Conservation (phyloP, 2,113 vertebrate genomes). For the Cervus canadensis region DNA sequence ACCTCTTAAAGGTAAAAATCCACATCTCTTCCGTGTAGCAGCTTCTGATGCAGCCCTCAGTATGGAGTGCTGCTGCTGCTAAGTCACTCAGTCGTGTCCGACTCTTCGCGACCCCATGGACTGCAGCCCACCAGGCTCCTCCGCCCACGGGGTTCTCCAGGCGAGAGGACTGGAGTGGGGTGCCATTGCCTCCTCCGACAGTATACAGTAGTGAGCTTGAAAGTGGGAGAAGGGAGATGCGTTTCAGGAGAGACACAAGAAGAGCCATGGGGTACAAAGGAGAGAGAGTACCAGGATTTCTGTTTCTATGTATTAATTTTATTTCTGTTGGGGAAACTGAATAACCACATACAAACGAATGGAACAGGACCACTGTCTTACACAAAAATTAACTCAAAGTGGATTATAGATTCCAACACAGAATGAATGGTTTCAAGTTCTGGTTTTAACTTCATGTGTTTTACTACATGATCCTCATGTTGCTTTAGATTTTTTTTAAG, state of each 20-base stretch:
- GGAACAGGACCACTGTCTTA: neutral
- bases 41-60: accelerated
- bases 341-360: neutral
- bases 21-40: accelerated
- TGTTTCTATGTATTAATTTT: too few species aligned
- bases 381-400: neutral
- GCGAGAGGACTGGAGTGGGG: too few species aligned
- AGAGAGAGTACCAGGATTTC: neutral
- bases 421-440: neutral
- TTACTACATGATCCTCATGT: neutral
- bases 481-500: neutral
- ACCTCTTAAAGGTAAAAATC: neutral
- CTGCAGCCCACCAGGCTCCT: too few species aligned
- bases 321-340: neutral
- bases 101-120: too few species aligned
- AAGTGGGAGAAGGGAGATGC: neutral
- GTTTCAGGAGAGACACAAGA: accelerated
- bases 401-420: neutral
- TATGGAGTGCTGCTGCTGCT: neutral
- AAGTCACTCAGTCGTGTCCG: too few species aligned
- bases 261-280: accelerated
- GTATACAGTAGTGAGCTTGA: neutral
- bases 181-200: accelerated
- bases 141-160: too few species aligned
- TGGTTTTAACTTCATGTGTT: neutral